Conservation (phyloP, 2,888 invertebrate species). For the Lamellibrachia satsuma region DNA sequence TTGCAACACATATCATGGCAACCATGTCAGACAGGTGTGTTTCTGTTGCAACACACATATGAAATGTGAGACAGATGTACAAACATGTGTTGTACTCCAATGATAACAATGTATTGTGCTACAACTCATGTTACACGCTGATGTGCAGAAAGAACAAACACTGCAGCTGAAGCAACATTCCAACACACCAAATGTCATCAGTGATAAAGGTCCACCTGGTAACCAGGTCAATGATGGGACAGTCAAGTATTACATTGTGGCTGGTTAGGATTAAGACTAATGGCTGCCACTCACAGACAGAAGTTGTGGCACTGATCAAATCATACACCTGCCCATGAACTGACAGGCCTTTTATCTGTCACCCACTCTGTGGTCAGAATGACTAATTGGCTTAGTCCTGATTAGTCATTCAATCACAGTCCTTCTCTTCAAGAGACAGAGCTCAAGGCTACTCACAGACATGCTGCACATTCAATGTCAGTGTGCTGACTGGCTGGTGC, state of each 20-base stretch:
- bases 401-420: background rate
- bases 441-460: background rate
- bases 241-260: no score
- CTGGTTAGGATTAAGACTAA: no score
- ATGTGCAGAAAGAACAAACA: background rate
- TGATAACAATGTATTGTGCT: background rate
- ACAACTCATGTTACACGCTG: background rate
- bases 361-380: background rate
- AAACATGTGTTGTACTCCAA: background rate
- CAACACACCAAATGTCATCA: background rate
- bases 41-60: background rate
- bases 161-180: background rate
- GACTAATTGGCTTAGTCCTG: background rate
- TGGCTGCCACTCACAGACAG: background rate
- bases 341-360: conserved; percentile 17
- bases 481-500: background rate
- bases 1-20: background rate
- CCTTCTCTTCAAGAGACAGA: background rate
- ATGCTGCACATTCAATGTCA: background rate
- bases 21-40: background rate
- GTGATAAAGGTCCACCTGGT: background rate
- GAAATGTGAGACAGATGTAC: background rate
- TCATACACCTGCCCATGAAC: background rate
- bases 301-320: background rate
- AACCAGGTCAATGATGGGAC: background rate